Evolutionary conservation across 2,113 vertebrate species (phyloP), one percentile per base, ranked within the genome.

Genomic region (Petaurus breviceps): DNA sequence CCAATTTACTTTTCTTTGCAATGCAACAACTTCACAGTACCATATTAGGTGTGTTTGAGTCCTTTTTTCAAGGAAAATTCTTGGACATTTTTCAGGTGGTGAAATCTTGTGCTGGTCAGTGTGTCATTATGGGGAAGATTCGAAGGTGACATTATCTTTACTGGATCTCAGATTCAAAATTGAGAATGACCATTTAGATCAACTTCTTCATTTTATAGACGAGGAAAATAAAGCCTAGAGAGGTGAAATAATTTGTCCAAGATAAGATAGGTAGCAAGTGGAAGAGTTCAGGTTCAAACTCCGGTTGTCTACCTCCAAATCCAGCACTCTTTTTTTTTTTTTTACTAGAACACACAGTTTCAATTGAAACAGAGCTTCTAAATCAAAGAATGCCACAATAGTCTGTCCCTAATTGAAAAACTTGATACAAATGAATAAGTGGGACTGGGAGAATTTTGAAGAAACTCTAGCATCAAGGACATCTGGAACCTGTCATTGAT

Each of bases 31-130:
- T 43, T 22, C 37, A 84, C 19, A 43, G 37, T 84, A 16, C 7
- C n/a, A 8, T 6, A 84, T 43, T 84, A n/a, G 19, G 7, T 84
- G 24, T 68, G 51, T 24, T 92, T 90, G 51, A 4, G 54, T 95
- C 47, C 92, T 68, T 57, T 31, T 24, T 91, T 46, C 93, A 68
- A 95, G 52, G 14, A 92, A 94, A 84, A 92, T 92, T 24, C 92
- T 89, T 22, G 53, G 91, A 2, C 92, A 12, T 47, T 91, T 49
- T 93, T 92, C 55, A 91, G 94, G 89, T 94, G 53, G 10, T 46
- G 96, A 92, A 51, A 54, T 49, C 9, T 84, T 91, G 91, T 96
- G 2, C 14, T 93, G 0, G 24, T 16, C 19, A 49, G 50, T 91
- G 52, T 89, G 0, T 46, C 54, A 25, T 92, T 53, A 26, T 47